phyloP scores from a whole-genome alignment of 2,113 vertebrate species.

The Calonectris borealis region DNA sequence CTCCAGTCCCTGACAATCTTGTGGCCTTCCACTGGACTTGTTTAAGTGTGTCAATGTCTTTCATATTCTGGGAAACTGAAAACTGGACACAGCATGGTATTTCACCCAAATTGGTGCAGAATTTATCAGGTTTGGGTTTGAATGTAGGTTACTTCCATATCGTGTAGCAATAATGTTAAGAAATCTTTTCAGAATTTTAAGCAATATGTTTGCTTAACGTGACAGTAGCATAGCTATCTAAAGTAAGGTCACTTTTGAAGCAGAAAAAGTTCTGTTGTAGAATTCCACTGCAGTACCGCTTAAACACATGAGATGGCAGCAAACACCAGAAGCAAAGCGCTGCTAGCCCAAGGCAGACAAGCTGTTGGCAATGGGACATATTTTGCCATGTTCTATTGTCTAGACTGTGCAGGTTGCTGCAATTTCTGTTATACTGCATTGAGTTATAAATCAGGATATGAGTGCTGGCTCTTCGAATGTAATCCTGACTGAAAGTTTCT shows the following conservation, averaged over 20 bases:
- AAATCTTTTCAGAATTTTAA: not conserved
- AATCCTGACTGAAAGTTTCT: not conserved
- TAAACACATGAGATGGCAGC: not conserved
- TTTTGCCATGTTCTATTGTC: not conserved
- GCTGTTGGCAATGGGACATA: not conserved
- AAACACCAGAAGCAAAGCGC: not conserved
- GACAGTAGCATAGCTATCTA: not conserved
- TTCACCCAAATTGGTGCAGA: not conserved
- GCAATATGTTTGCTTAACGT: not conserved
- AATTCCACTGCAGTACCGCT: not conserved
- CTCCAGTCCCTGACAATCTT: not conserved
- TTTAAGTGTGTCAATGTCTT: not conserved
- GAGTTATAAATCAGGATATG: not conserved
- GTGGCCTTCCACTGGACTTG: not conserved
- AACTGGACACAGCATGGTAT: not conserved
- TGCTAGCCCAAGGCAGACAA: no score
- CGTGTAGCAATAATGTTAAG: not conserved
- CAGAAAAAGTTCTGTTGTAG: not conserved
- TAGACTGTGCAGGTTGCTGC: not conserved
- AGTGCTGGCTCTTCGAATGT: not conserved
- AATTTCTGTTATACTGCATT: not conserved
- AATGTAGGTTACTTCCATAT: not conserved
- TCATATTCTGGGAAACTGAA: not conserved
- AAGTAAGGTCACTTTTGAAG: not conserved
- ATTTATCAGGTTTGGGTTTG: fast-evolving